These are phyloP conservation scores for Uromys caudimaculatus DNA, from an alignment of 2,797 vertebrate genomes.

Conservation along the genomic window DNA sequence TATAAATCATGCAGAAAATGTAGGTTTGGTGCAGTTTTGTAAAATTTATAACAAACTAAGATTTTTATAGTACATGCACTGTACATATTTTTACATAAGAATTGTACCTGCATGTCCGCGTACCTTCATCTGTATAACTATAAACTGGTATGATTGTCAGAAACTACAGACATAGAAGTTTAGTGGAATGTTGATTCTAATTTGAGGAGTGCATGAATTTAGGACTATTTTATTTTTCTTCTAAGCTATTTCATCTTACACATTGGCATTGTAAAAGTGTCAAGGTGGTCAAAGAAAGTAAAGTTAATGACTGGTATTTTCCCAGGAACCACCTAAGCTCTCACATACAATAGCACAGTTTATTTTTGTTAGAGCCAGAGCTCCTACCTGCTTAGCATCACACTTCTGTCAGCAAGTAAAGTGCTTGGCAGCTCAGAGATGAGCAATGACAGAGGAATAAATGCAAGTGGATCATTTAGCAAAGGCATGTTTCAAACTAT, in stretches of 20 bases:
- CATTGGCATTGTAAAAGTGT: not conserved
- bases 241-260: not conserved
- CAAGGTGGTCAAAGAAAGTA: not conserved
- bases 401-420: not conserved
- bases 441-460: not conserved
- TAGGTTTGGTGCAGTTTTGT: not conserved
- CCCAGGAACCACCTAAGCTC: not conserved
- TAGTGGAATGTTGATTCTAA: not conserved
- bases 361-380: not conserved
- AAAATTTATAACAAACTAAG: constrained; percentile 30
- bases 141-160: not conserved
- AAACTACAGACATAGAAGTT: not conserved
- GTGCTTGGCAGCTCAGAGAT: not conserved
- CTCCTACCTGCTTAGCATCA: not conserved
- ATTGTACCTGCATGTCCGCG: not conserved
- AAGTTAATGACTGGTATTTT: not conserved
- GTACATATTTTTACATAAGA: not conserved
- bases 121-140: not conserved
- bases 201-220: not conserved
- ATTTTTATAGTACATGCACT: not conserved
- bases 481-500: not conserved
- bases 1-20: not conserved
- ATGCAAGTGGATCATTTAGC: not conserved
- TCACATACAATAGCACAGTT: not conserved
- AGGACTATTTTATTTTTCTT: not conserved